Base-by-base conservation (phyloP, 2,888 invertebrate species). In the Cinara cedri region DNA sequence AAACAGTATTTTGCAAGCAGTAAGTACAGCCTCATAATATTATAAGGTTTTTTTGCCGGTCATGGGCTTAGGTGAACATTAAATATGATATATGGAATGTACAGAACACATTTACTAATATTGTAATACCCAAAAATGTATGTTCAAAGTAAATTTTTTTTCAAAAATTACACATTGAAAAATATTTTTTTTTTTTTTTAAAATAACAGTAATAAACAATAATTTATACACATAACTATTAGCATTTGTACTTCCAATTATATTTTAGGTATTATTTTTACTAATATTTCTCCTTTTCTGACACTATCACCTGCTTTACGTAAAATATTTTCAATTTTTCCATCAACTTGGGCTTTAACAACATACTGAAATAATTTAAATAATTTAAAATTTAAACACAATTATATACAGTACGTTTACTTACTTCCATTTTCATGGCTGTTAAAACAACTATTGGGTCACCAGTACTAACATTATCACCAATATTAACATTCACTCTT, bases 341-440 rank as follows among this genome's bases (percentile, higher is more conserved):
- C 97, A 85, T 92, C 90, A 63, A 90, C 88, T 0, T 92, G 91
- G 3, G 97, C 94, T 83, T 93, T 93, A 16, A 99, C 92, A 16
- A 97, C 91, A 86, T 98, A 93, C 89, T 90, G 85, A 49, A 86
- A 87, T 82, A 74, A 83, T 83, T 51, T 80, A 51, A 6, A 34
- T 60, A 60, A 65, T 55, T 65, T 63, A 81, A 81, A 68, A 66
- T 34, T 55, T 51, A 54, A 13, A 11, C 19, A 49, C 19, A 54
- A 0, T 55, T 54, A 1, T 68, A 24, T 51, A 13, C 24, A n/a
- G 14, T 46, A 21, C 14, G 13, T 42, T 75, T 66, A 72, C 72
- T 85, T 85, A 90, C 90, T 88, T 99, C 99, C 99, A 99, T 99
- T 88, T 99, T 99, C 99, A 99, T 99, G 0, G 99, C 99, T 82